Evolutionary conservation across 2,797 vertebrate species (phyloP).

Genomic region (Ispidina picta): DNA sequence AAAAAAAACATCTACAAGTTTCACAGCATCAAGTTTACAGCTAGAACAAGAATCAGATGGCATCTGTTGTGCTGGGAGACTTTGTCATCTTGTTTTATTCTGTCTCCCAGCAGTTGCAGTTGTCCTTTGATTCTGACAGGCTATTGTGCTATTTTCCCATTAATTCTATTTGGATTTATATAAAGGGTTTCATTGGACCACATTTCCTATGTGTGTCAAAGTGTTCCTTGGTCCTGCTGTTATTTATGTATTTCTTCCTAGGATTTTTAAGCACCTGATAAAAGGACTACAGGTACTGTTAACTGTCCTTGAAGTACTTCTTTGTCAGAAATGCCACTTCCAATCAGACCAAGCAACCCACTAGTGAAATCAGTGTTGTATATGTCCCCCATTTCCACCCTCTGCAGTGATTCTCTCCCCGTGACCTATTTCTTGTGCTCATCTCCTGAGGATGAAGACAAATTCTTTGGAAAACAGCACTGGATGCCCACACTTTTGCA

Average conservation of each 20-base stretch:
- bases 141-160: background rate
- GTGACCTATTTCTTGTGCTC: background rate
- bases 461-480: background rate
- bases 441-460: background rate
- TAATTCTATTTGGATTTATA: background rate
- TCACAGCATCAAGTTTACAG: background rate
- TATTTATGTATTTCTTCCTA: background rate
- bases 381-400: background rate
- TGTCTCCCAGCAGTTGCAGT: background rate
- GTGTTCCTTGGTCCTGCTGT: background rate
- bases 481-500: background rate
- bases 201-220: background rate
- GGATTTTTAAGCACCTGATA: background rate
- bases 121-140: background rate
- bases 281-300: background rate
- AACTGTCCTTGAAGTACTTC: background rate
- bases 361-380: background rate
- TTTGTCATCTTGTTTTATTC: conserved; percentile 23
- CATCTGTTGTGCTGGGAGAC: background rate
- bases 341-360: background rate
- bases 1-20: background rate
- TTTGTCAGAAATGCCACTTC: background rate
- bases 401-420: background rate
- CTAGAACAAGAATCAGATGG: background rate
- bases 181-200: background rate